Conservation (phyloP, 2,113 vertebrate genomes). For the Rhagologus leucostigma region DNA sequence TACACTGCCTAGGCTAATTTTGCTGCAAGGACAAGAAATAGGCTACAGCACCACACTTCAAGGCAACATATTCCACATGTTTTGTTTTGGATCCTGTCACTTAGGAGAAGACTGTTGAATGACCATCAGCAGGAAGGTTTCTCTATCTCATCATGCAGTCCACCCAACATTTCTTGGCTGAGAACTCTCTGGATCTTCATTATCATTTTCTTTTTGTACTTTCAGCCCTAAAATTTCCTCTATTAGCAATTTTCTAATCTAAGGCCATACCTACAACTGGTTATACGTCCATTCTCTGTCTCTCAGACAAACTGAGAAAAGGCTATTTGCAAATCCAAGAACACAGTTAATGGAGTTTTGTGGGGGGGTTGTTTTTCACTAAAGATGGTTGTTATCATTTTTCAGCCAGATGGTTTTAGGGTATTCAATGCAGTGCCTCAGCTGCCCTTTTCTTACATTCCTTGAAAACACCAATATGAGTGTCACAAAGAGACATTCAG, state of each 20-base stretch:
- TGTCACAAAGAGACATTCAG: background rate
- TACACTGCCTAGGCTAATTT: background rate
- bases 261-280: background rate
- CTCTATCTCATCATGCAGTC: background rate
- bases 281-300: background rate
- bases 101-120: background rate
- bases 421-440: fast-evolving
- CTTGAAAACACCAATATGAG: background rate
- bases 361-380: background rate
- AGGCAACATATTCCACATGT: background rate
- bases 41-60: background rate
- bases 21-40: background rate
- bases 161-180: background rate
- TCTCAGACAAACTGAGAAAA: background rate
- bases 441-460: background rate
- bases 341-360: background rate
- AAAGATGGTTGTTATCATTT: background rate
- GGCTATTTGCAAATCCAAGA: background rate
- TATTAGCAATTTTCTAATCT: background rate
- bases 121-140: background rate
- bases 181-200: background rate
- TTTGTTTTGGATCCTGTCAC: background rate
- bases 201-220: background rate
- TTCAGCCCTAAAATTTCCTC: background rate
- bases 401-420: background rate